Base-by-base conservation (phyloP, 1,140 invertebrate species). In the Neelides sp. region DNA sequence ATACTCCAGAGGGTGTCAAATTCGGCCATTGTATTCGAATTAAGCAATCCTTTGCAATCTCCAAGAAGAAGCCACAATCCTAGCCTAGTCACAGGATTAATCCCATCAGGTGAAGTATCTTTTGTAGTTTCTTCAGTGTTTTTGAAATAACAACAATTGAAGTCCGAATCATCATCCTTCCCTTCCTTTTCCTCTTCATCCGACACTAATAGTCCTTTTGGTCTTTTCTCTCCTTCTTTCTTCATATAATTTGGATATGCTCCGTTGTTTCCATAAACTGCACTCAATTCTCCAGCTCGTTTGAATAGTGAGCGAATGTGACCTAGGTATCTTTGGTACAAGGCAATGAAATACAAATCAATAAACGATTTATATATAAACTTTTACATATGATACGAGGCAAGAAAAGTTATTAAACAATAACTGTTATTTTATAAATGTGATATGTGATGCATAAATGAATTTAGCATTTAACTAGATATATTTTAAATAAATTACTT, bases 21-120 rank as follows among this genome's bases (percentile, higher is more conserved):
- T 7, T 52, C 17, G 7, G 52, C 48, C 44, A 55, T 50, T 42
- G 52, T 54, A 3, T 41, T 24, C n/a, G 48, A 26, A 12, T 39
- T 37, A 7, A 52, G 1, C 3, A 55, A 5, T 8, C 35, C 26
- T 1, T 40, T 26, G 32, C 45, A 52, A 37, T 58, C 57, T 32
- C 34, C 45, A 13, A 55, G 1, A 8, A 58, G 30, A 12, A 54
- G 46, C 52, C 57, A 58, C 10, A 58, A 24, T 7, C 57, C 57
- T 28, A 54, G 50, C 7, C 57, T 32, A 3, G 49, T 51, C 3
- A 52, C 50, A n/a, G 50, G 50, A 22, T 50, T 27, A 28, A 57
- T 47, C 24, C 48, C 40, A 24, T 57, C 54, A n/a, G 50, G 41
- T 7, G 32, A 20, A 4, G 27, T 22, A 7, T 44, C 39, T 36